Base-by-base conservation (phyloP, 2,797 vertebrate genomes). In the Brachyalestes nurse region DNA sequence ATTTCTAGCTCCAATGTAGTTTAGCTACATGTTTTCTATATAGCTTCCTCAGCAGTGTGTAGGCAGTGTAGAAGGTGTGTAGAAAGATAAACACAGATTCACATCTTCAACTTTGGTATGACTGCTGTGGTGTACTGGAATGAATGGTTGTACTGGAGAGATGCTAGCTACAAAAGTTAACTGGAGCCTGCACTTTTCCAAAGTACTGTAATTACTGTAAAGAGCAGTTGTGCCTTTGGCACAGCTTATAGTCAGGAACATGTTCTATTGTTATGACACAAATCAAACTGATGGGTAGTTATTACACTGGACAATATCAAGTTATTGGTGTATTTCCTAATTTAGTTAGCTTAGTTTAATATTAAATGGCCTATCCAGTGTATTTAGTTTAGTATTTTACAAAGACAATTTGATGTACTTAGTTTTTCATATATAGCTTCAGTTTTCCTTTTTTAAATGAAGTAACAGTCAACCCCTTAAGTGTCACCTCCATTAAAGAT, bases 131-230 rank as follows among this genome's bases (percentile, higher is more conserved):
- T 61, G 47, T 19, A 40, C 16, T 64, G 6, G 34, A 76, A 60
- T 62, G 42, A 70, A 53, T 53, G 47, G 21, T 45, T 62, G 45
- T n/a, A n/a, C n/a, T n/a, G n/a, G n/a, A 13, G 2, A 16, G 49
- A 71, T 4, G 7, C 14, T 34, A 28, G 69, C 13, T 8, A 9
- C 34, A 47, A 28, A 71, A 34, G 69, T 1, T 28, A 19, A 49
- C 47, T 51, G 51, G 17, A 42, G 34, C 53, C n/a, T 58, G 34
- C 38, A 42, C 51, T 73, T 73, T 73, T 60, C 53, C 5, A 58
- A 73, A 58, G 17, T 42, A 12, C 55, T 58, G 34, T 73, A 73
- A 73, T 73, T 58, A 60, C 16, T 57, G 38, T 58, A 55, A 58
- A 60, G 19, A 23, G 38, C 16, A 25, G 60, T 58, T 58, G 53